Evolutionary conservation across 2,113 vertebrate species (phyloP).

Genomic region (Lasiurus borealis): DNA sequence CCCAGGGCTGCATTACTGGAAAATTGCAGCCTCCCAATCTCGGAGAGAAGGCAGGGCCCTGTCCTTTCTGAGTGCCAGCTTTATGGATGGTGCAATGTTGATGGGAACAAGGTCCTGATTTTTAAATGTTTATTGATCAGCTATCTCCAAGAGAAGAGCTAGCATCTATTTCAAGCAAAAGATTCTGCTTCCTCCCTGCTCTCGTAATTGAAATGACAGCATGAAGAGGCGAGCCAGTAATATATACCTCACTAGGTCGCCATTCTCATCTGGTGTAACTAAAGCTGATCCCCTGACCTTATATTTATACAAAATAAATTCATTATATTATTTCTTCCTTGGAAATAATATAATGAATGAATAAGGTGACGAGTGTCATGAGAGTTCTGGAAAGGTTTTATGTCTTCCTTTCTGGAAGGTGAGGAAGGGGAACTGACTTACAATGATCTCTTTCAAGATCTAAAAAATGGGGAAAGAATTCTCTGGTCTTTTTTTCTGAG

Average conservation of each 20-base stretch:
- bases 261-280: not conserved
- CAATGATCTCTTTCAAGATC: not conserved
- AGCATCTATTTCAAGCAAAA: constrained; percentile 69
- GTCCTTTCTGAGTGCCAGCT: not conserved
- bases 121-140: constrained; percentile 75
- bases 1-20: constrained; percentile 13
- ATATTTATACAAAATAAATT: no score
- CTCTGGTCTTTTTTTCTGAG: not conserved
- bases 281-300: not conserved
- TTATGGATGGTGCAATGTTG: not conserved
- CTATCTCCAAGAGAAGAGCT: constrained; percentile 72
- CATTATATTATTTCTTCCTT: no score
- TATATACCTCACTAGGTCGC: not conserved
- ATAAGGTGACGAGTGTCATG: not conserved
- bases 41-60: not conserved
- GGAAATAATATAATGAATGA: not conserved
- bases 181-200: not conserved
- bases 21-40: not conserved
- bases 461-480: not conserved
- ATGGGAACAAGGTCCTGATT: constrained; percentile 62
- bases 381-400: not conserved
- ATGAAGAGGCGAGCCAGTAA: not conserved
- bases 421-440: not conserved
- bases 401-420: not conserved
- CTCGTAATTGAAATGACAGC: constrained; percentile 62